These are phyloP conservation scores for Acrobasis repandana DNA, from an alignment of 2,888 invertebrate species.

Conservation along the genomic window DNA sequence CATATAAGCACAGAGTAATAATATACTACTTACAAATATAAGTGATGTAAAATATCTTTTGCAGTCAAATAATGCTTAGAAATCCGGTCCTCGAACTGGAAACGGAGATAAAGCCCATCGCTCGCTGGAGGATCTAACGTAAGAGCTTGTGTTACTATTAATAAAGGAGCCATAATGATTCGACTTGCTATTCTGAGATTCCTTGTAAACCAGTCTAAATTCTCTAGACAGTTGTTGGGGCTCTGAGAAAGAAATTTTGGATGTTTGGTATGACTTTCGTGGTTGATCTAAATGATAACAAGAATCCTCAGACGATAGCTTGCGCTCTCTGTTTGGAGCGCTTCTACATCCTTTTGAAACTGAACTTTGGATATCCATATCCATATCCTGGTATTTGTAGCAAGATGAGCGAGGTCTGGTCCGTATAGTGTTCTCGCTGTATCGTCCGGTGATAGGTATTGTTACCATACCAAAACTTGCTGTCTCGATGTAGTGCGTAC, in stretches of 20 bases:
- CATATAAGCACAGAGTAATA: no score
- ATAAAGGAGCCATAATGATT: neutral
- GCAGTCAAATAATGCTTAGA: conserved; percentile 29
- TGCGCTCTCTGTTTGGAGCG: neutral
- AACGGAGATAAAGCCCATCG: conserved; percentile 61
- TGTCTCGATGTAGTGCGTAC: conserved; percentile 41
- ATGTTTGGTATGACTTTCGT: neutral
- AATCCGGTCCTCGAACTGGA: conserved; percentile 62
- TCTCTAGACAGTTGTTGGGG: neutral
- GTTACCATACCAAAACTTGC: conserved; percentile 40
- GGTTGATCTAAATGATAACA: neutral
- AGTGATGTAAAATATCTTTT: neutral
- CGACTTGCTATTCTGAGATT: neutral
- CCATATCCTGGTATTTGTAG: neutral
- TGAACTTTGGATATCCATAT: no score
- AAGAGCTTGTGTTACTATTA: neutral
- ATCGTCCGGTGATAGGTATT: neutral
- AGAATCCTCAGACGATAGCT: neutral
- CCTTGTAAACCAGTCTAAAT: neutral
- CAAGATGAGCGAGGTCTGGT: neutral
- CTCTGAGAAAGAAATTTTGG: neutral
- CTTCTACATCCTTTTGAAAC: no score
- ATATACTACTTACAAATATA: no score
- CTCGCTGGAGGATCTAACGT: conserved; percentile 32
- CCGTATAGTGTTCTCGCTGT: neutral